Percentiles rank a stretch among this genome's conserved stretches.
Conservation (phyloP, 2,113 vertebrate genomes). For the Bettongia penicillata region DNA sequence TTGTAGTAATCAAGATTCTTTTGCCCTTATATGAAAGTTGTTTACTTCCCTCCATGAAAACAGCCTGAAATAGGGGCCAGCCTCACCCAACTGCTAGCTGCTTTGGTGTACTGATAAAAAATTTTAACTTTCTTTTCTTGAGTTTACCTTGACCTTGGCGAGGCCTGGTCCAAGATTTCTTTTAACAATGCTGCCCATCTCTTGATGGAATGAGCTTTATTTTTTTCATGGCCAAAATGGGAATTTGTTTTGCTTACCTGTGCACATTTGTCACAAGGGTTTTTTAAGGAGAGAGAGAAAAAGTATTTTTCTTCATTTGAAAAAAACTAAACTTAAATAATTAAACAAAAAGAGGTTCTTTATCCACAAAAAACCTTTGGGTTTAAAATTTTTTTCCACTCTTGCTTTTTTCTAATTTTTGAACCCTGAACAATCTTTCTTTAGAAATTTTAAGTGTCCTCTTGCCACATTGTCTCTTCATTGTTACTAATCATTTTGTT, state of each 20-base stretch:
- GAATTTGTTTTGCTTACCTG: neutral
- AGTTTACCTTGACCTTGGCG: neutral
- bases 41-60: neutral
- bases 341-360: constrained; percentile 15
- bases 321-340: neutral
- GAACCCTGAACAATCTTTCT: constrained; percentile 7
- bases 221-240: neutral
- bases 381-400: constrained; percentile 28
- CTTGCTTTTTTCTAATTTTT: constrained; percentile 22
- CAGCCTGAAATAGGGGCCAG: neutral
- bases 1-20: neutral
- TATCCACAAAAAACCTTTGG: neutral
- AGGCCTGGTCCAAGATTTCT: neutral
- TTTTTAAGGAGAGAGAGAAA: neutral
- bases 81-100: neutral
- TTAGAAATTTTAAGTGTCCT: constrained; percentile 34
- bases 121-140: neutral
- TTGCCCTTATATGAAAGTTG: neutral
- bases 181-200: neutral
- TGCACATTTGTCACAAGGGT: neutral
- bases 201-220: neutral
- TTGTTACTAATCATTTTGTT: constrained; percentile 50
- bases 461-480: neutral
- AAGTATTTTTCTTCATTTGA: neutral
- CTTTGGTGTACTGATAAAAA: neutral